Conservation (phyloP, 2,797 vertebrate genomes). For the Pipistrellus kuhlii region DNA sequence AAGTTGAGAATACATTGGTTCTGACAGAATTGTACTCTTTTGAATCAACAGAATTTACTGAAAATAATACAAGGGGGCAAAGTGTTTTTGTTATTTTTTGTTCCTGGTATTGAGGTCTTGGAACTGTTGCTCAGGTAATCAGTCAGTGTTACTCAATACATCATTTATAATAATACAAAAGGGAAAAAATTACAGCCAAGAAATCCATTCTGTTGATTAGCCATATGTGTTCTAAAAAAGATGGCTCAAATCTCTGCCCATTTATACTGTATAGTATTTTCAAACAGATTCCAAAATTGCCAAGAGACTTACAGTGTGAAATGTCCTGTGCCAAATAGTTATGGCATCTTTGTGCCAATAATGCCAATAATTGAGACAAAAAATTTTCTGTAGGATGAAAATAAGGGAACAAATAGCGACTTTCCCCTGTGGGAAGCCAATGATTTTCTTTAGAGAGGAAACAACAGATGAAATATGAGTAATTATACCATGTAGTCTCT, state of each 20-base stretch:
- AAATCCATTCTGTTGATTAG: constrained; percentile 67
- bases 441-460: constrained; percentile 68
- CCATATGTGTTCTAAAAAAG: constrained; percentile 62
- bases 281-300: constrained; percentile 64
- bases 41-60: neutral
- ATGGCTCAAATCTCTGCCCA: constrained; percentile 42
- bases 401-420: constrained; percentile 53
- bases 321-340: constrained; percentile 65
- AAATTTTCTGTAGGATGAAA: constrained; percentile 61
- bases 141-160: constrained; percentile 9
- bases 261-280: constrained; percentile 69
- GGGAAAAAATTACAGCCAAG: constrained; percentile 29
- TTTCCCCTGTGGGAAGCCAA: constrained; percentile 61
- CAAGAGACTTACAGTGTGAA: constrained; percentile 67
- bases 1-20: neutral
- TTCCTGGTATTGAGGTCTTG: neutral
- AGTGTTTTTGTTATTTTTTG: constrained; percentile 27
- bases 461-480: constrained; percentile 63
- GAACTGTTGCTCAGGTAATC: constrained; percentile 37
- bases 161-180: constrained; percentile 57
- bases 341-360: constrained; percentile 73
- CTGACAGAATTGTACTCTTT: neutral
- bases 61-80: constrained; percentile 7
- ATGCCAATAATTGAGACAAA: constrained; percentile 75
- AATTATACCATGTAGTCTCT: constrained; percentile 76